Evolutionary conservation across 1,140 invertebrate genomes (phyloP).

Genomic region (Brachionus rotundiformis): DNA sequence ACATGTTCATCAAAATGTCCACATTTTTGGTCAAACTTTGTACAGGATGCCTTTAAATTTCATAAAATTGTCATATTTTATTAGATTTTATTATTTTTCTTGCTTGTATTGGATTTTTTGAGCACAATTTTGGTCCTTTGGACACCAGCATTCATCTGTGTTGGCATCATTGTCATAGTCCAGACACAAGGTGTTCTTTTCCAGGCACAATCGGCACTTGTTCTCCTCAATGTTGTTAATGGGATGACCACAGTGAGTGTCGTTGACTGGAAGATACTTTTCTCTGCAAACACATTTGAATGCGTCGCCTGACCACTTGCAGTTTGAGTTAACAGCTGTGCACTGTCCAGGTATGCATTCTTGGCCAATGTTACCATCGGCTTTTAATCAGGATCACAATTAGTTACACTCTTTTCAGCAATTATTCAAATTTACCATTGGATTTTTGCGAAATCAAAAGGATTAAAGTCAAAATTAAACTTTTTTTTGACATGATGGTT

Average conservation of each 20-base stretch:
- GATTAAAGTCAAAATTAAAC: background rate
- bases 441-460: background rate
- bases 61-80: background rate
- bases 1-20: slow-evolving; percentile 3
- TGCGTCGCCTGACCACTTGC: slow-evolving; percentile 26
- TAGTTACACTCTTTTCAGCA: too few relatives aligned
- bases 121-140: slow-evolving; percentile 28
- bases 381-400: too few relatives aligned
- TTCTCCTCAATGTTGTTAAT: slow-evolving; percentile 41
- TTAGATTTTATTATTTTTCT: background rate
- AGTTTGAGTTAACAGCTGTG: slow-evolving; percentile 30
- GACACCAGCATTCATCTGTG: slow-evolving; percentile 51
- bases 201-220: slow-evolving; percentile 40
- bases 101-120: slow-evolving; percentile 27
- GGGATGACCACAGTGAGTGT: slow-evolving; percentile 47
- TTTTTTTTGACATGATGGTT: background rate
- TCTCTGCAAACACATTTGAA: slow-evolving; percentile 42
- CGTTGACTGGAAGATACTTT: slow-evolving; percentile 26
- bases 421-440: background rate
- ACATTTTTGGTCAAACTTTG: slow-evolving; percentile 30
- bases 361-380: slow-evolving; percentile 16
- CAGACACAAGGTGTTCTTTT: slow-evolving; percentile 46
- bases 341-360: slow-evolving; percentile 46
- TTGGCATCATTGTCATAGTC: slow-evolving; percentile 37
- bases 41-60: background rate